Base-by-base conservation (phyloP, 2,113 vertebrate species). In the Lepisosteus oculatus region DNA sequence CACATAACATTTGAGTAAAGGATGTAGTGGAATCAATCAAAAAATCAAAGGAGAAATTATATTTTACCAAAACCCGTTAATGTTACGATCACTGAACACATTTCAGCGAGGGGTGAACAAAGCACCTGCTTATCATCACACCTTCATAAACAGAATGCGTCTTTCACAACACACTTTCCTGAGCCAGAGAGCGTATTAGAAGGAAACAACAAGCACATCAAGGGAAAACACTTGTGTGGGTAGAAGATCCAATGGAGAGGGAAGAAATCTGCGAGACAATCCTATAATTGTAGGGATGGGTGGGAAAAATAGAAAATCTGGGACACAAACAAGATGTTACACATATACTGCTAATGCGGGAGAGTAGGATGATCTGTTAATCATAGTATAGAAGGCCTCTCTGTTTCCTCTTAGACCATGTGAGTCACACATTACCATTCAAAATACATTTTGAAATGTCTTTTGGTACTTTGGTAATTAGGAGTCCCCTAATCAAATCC, bases 241-340 rank as follows among this genome's bases (percentile, higher is more conserved):
- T 65, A 74, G 64, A 57, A 9, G 43, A 13, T 44, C 17, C 55
- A 61, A 59, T 41, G 55, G 41, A 61, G 14, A 44, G 43, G 54
- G 4, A 41, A 56, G 68, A 43, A 43, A 14, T 66, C 42, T n/a
- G 63, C 7, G 45, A 43, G 13, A 43, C 59, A 70, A 74, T 74
- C 67, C 62, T 42, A 68, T 74, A 74, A 74, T 74, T 74, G 68
- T 43, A 65, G 63, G 44, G 42, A 59, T 54, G 61, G 12, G 61
- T 67, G 62, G 55, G 68, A 43, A 59, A 66, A 65, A 69, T 29
- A 29, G 8, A 44, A 68, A 13, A 57, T 43, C n/a, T 43, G 66
- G 29, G 29, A 72, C 12, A 55, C 41, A 68, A 69, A 61, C 72
- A 75, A 66, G 66, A 74, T 55, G 65, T 63, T 74, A 44, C 72